Percentiles rank a stretch among this genome's conserved stretches.
phyloP scores from a whole-genome alignment of 2,113 vertebrate species.

The Peromyscus maniculatus region DNA sequence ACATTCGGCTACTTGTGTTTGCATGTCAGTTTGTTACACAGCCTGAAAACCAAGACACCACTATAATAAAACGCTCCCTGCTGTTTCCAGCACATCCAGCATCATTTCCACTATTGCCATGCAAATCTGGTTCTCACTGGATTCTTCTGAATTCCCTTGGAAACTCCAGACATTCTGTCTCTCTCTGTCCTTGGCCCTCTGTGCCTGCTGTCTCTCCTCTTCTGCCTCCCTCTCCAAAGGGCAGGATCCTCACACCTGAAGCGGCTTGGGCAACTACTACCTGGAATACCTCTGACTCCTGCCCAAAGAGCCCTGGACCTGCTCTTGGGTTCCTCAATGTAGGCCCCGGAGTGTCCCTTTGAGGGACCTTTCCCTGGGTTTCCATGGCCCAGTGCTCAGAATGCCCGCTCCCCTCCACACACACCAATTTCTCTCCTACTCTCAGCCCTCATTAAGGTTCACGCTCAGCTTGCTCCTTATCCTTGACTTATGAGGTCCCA shows the following conservation, averaged over 20 bases:
- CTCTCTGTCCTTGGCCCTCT: background rate
- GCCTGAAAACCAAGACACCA: background rate
- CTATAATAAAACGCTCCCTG: background rate
- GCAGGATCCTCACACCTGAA: background rate
- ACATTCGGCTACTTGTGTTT: background rate
- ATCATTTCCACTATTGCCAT: background rate
- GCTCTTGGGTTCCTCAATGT: background rate
- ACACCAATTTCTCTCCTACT: background rate
- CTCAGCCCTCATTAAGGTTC: constrained; percentile 67
- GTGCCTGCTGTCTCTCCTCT: background rate
- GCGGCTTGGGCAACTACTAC: background rate
- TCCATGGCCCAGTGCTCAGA: background rate
- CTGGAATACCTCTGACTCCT: background rate
- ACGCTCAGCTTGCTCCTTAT: constrained; percentile 71
- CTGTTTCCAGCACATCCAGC: constrained; percentile 34
- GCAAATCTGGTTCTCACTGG: background rate
- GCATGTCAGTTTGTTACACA: background rate
- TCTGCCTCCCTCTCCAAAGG: background rate
- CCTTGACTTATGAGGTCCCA: constrained; percentile 75
- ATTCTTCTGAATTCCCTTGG: background rate
- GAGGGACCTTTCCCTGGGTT: background rate
- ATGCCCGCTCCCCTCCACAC: background rate
- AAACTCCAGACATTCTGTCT: background rate
- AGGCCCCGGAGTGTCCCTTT: background rate
- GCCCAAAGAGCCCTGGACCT: background rate